Evolutionary conservation across 1,140 invertebrate genomes (phyloP).

Genomic region (Bombus terrestris): DNA sequence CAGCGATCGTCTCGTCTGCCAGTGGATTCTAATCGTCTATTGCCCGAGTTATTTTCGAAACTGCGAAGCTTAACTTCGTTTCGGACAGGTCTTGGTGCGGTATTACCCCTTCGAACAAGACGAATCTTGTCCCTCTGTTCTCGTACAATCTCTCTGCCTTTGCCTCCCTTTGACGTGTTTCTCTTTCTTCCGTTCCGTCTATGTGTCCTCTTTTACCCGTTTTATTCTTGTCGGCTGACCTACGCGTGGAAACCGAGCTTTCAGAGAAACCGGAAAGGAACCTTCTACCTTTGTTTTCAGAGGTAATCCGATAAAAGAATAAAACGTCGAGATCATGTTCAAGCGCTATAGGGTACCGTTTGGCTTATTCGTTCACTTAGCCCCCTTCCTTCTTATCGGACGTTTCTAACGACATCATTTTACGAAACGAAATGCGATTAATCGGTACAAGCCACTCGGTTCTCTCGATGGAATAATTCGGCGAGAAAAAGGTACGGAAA

Average conservation of each 20-base stretch:
- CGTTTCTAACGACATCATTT: background rate
- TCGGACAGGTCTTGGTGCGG: background rate
- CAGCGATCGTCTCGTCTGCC: slow-evolving; percentile 34
- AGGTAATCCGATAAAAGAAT: slow-evolving; percentile 14
- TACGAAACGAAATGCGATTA: background rate
- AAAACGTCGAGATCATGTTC: background rate
- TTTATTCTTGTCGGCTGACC: background rate
- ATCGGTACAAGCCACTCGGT: background rate
- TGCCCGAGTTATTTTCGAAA: slow-evolving; percentile 58
- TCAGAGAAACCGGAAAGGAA: background rate
- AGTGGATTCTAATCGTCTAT: slow-evolving; percentile 52
- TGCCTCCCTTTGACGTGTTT: background rate
- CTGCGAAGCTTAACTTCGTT: slow-evolving; percentile 46
- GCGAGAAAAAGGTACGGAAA: background rate
- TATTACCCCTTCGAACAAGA: slow-evolving; percentile 9
- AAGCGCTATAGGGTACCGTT: slow-evolving; percentile 1
- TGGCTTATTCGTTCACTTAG: background rate
- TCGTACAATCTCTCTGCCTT: background rate
- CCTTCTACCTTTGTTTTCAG: slow-evolving; percentile 15
- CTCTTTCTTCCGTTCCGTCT: background rate
- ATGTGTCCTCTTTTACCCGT: slow-evolving; percentile 11
- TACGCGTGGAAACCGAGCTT: background rate
- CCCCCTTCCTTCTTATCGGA: background rate
- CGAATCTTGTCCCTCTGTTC: slow-evolving; percentile 22
- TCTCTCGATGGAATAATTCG: background rate